Evolutionary conservation across 2,888 invertebrate genomes (phyloP).

Genomic region (Mystacides longicornis): DNA sequence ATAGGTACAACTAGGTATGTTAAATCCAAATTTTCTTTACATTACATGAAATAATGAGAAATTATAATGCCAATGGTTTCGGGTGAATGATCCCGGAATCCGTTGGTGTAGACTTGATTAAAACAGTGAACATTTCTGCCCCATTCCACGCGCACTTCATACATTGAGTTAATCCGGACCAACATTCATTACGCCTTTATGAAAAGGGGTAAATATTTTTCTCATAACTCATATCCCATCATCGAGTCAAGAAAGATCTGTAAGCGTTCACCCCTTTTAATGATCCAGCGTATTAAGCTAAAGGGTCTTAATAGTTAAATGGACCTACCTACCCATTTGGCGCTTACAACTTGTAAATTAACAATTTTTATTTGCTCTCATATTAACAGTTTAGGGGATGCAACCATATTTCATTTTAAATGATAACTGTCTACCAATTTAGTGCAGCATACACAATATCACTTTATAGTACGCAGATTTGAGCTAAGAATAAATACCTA

Average conservation of each 20-base stretch:
- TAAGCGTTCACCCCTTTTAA: constrained; percentile 20
- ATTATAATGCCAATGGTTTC: too few species aligned
- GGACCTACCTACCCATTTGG: background rate
- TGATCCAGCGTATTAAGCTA: constrained; percentile 24
- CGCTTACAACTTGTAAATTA: background rate
- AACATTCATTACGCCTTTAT: constrained; percentile 9
- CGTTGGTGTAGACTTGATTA: background rate
- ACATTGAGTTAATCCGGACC: constrained; percentile 13
- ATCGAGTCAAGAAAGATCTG: constrained; percentile 22
- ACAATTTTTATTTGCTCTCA: constrained; percentile 1
- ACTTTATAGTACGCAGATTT: too few species aligned
- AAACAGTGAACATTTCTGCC: constrained; percentile 8
- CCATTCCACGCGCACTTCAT: constrained; percentile 3
- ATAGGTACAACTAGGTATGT: too few species aligned
- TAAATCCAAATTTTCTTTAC: too few species aligned
- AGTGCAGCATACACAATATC: too few species aligned
- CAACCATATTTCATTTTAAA: background rate
- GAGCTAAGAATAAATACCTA: too few species aligned
- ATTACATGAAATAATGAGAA: too few species aligned
- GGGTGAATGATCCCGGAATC: background rate
- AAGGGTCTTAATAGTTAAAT: background rate
- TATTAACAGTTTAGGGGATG: background rate
- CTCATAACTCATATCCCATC: constrained; percentile 25
- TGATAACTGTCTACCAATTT: background rate
- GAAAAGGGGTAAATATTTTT: constrained; percentile 24